Evolutionary conservation across 1,140 invertebrate genomes (phyloP).

Genomic region (Choristoneura fumiferana): DNA sequence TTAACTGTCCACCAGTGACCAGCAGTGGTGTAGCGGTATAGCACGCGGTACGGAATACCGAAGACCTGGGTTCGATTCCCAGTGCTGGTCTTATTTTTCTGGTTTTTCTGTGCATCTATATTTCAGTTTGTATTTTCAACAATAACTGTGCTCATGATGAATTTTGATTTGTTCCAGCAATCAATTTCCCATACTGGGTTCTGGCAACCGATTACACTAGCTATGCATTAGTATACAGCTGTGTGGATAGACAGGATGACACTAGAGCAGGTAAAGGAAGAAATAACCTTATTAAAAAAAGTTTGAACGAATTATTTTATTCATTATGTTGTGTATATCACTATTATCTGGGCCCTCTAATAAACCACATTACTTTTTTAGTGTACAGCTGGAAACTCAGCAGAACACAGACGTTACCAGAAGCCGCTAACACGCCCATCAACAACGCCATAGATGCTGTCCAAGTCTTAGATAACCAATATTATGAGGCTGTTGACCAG

Average conservation of each 20-base stretch:
- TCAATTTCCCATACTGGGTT: constrained; percentile 22
- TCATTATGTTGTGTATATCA: too few relatives aligned
- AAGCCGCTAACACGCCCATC: background rate
- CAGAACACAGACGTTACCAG: background rate
- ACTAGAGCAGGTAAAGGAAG: constrained; percentile 20
- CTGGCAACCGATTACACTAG: constrained; percentile 25
- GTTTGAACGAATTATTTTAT: too few relatives aligned
- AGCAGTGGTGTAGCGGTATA: too few relatives aligned
- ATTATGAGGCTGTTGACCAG: constrained; percentile 13
- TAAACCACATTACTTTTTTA: background rate
- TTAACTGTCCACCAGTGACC: too few relatives aligned
- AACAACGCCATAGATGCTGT: background rate
- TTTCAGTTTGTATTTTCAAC: too few relatives aligned
- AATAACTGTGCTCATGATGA: too few relatives aligned
- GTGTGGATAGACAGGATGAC: constrained; percentile 22
- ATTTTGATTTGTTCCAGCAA: background rate
- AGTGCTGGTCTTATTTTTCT: too few relatives aligned
- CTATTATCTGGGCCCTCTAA: background rate
- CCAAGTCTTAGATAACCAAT: constrained; percentile 1
- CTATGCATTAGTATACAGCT: constrained; percentile 30
- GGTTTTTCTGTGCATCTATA: too few relatives aligned
- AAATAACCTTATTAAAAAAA: too few relatives aligned
- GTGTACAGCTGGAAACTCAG: constrained; percentile 16
- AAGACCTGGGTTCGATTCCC: too few relatives aligned
- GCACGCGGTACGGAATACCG: too few relatives aligned